Base-by-base conservation (phyloP, 2,888 invertebrate genomes). In the Acrocera orbiculus region DNA sequence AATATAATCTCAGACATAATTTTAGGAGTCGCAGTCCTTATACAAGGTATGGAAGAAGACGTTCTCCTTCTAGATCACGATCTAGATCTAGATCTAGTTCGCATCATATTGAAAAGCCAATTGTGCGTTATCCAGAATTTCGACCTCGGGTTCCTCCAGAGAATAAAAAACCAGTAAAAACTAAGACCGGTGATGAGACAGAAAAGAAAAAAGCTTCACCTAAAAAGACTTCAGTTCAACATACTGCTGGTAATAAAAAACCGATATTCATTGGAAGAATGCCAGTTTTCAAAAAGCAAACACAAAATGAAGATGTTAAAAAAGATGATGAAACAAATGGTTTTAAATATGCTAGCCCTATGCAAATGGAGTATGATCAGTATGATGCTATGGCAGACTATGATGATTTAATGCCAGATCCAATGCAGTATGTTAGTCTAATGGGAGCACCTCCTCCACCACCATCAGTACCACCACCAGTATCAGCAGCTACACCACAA, bases 181-280 rank as follows among this genome's bases (percentile, higher is more conserved):
- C 27, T 23, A 37, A 37, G 9, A n/a, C 25, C 2, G 56, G 56
- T 27, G 51, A 52, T 13, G 49, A 51, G 14, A 46, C 42, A 11
- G 46, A 48, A 14, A 42, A 45, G 8, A 48, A 49, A n/a, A 45
- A 54, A 39, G 36, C 46, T 39, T 4, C 53, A 51, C 3, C 39
- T 17, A 56, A 56, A 32, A 40, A 46, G 4, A 37, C 50, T n/a
- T 54, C n/a, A 49, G 27, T 27, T 13, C 15, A 14, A 16, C 17
- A 30, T 10, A 4, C 37, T 9, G 32, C 42, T 14, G 26, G 34
- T 20, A 70, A 73, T 41, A 76, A 75, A 40, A 82, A 81, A 53
- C 63, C 83, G 51, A 83, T 83, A 0, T 83, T 85, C 46, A 85
- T 85, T 42, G 86, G 85, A 42, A 71, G 82, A 53, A 76, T 85